These are phyloP conservation scores for Anhinga anhinga DNA, from an alignment of 2,113 vertebrate genomes.

Conservation along the genomic window DNA sequence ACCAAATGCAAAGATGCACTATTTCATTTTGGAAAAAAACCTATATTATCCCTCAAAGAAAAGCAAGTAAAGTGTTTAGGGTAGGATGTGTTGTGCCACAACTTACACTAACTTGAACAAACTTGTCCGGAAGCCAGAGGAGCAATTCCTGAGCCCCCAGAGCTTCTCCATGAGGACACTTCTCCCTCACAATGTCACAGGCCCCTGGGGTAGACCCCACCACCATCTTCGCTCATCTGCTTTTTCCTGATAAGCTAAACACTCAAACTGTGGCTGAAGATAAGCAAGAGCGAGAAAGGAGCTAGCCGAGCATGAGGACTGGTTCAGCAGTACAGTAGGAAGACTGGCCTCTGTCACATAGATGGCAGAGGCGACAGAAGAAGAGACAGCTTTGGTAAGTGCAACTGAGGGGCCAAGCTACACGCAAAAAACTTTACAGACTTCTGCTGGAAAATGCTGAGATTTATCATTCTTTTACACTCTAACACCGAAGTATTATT, in stretches of 20 bases:
- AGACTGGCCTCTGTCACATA: not conserved
- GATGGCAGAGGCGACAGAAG: not conserved
- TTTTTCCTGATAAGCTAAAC: not conserved
- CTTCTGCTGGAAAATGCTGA: not conserved
- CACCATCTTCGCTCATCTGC: not conserved
- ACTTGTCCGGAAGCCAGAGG: not conserved
- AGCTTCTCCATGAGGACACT: not conserved
- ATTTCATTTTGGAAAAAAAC: not conserved
- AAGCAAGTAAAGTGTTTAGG: not conserved
- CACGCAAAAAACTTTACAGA: not conserved
- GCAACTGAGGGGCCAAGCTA: not conserved
- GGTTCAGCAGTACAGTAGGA: not conserved
- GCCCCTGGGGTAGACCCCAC: not conserved
- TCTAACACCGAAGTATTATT: not conserved
- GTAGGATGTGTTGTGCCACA: not conserved
- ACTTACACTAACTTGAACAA: not conserved
- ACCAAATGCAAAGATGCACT: not conserved
- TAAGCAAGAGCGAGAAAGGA: not conserved
- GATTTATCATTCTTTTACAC: not conserved
- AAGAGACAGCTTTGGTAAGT: not conserved
- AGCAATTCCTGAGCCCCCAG: not conserved
- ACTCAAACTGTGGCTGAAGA: not conserved
- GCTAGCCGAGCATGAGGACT: not conserved
- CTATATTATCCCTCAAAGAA: not conserved
- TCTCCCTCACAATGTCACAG: not conserved